Base-by-base conservation (phyloP, 2,113 vertebrate genomes). In the Triplophysa siluroides region DNA sequence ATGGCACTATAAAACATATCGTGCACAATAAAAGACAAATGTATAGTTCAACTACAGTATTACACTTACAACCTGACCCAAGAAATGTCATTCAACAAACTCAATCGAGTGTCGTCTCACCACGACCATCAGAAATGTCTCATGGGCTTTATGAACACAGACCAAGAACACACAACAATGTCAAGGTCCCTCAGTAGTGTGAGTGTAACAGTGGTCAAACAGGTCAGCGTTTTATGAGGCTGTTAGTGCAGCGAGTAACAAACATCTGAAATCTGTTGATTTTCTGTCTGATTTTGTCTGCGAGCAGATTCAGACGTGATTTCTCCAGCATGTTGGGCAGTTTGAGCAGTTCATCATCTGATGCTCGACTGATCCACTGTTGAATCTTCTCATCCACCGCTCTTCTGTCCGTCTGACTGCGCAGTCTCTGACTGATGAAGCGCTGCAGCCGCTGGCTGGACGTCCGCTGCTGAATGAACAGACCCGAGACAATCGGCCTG, bases 401-500 rank as follows among this genome's bases (percentile, higher is more conserved):
- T n/a, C 19, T n/a, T 9, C 54, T n/a, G 11, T 23, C 2, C 21
- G 67, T 6, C 4, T 45, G 9, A 10, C n/a, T 50, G 0, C 9
- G 14, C 19, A 71, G 61, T 12, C n/a, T 18, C 1, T 23, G 62
- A 14, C n/a, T 14, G 10, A 61, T 16, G 13, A 68, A 16, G 0
- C 26, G 41, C 12, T 47, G 1, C 9, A 76, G n/a, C 0, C 47
- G 64, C 6, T 0, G 26, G 1, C 1, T 12, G 18, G 19, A 0
- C 1, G 4, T 21, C 2, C 23, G 24, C 13, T 70, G 43, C 5
- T 69, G 23, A 4, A 13, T 3, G 5, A 76, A 33, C 8, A 76
- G 52, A 58, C 50, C 24, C 8, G 6, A 16, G 18, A 81, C 38
- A 18, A 81, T 18, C 26, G 79, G 64, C 26, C 47, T 41, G n/a